Conservation (phyloP, 2,113 vertebrate species). For the Antigone vipio region DNA sequence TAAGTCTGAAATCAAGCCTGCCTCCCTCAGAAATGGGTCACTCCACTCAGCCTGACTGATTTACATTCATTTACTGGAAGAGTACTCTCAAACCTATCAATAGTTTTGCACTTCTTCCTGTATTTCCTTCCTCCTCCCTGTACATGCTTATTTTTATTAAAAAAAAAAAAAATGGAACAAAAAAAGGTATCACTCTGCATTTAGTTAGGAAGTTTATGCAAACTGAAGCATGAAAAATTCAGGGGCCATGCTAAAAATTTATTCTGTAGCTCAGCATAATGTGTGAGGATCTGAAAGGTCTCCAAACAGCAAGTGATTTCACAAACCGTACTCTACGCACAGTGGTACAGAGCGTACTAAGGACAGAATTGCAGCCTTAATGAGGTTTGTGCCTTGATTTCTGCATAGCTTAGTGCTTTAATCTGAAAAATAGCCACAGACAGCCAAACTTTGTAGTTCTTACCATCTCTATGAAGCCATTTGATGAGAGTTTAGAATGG, state of each 20-base stretch:
- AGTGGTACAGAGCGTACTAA: neutral
- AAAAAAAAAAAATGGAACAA: neutral
- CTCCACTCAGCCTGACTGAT: neutral
- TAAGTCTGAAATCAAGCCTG: neutral
- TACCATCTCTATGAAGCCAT: neutral
- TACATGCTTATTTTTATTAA: neutral
- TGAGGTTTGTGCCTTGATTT: neutral
- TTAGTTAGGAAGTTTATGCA: neutral
- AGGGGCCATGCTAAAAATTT: neutral
- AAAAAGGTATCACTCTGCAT: neutral
- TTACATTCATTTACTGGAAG: neutral
- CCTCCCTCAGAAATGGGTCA: neutral
- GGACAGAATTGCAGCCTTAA: neutral
- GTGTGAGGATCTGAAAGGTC: neutral
- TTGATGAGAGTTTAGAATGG: neutral
- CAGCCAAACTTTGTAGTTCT: neutral
- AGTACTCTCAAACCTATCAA: neutral
- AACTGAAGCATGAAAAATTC: neutral
- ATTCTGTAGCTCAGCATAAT: neutral
- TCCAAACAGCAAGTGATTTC: constrained; percentile 4
- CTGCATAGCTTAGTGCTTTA: neutral
- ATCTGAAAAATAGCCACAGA: neutral
- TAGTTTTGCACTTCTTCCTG: neutral
- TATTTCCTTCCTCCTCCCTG: neutral
- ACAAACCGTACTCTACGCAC: neutral